Evolutionary conservation across 2,113 vertebrate genomes (phyloP), one percentile per base, ranked within the genome.

Genomic region (Callithrix jacchus): DNA sequence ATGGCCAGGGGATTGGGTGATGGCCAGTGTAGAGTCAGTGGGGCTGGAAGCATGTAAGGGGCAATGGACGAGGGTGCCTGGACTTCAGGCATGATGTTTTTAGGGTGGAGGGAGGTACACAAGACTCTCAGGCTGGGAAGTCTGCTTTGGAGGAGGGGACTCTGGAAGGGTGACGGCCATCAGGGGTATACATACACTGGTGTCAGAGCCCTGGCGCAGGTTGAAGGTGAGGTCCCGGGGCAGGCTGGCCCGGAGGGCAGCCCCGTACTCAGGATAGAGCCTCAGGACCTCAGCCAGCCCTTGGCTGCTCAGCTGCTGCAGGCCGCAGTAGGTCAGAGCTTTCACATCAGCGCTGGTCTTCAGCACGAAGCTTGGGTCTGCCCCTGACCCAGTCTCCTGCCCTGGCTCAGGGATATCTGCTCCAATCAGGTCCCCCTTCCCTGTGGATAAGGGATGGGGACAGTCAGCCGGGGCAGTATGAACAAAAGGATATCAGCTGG

Each of bases 221-320:
- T 99, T 99, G 99, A 99, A 99, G 94, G 99, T 99, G 97, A 99
- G 99, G 98, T 99, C 99, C 95, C 99, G 99, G 97, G 99, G 99
- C 96, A 99, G 99, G 97, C 99, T 99, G 0, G 98, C 99, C 42
- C 97, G 99, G 98, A 99, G 99, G 40, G 99, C 99, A 97, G 98
- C 98, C 93, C 99, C 98, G 0, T 99, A 99, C 97, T 99, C 99
- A 0, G 99, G 99, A 93, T 99, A 99, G 79, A 99, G 99, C 42
- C 98, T 98, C 32, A 99, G 98, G 95, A 99, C 99, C 77, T 99
- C 99, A 1, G 98, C 98, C 95, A 99, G 98, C n/a, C 99, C 99
- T 66, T 97, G 98, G 89, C 99, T 98, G 66, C 99, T 99, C 74
- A 99, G 99, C 98, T 99, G 98, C 98, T 99, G 99, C 82, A 99